A percentile compares a stretch with the other conserved stretches of the same genome.
Evolutionary conservation across 2,797 vertebrate species (phyloP).

Genomic region (Phataginus tricuspis): DNA sequence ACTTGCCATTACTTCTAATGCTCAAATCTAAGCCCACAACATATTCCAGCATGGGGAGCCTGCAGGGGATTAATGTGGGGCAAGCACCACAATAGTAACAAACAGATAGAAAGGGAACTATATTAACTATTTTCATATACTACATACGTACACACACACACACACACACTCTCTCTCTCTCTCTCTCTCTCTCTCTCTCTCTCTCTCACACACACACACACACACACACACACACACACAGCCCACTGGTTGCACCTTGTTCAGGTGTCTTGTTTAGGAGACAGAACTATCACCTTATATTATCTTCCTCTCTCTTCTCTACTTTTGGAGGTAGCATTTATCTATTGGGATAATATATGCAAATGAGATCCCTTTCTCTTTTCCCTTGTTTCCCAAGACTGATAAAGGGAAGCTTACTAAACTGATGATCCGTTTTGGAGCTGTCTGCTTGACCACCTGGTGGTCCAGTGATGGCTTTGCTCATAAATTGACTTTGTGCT

Average conservation of each 20-base stretch:
- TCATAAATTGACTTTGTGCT: not conserved
- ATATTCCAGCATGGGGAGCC: not conserved
- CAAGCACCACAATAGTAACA: not conserved
- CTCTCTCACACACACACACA: not conserved
- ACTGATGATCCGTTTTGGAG: not conserved
- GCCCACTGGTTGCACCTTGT: not conserved
- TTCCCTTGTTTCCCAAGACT: not conserved
- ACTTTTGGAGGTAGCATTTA: not conserved
- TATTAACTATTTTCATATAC: not conserved
- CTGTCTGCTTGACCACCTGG: not conserved
- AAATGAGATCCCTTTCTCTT: not conserved
- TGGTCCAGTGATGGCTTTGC: not conserved
- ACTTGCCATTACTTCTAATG: not conserved
- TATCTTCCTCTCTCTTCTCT: not conserved
- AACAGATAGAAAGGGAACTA: not conserved
- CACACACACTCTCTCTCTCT: not conserved
- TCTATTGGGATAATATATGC: not conserved
- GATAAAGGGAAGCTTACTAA: not conserved
- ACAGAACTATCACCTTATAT: not conserved
- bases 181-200: not conserved
- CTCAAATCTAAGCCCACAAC: not conserved
- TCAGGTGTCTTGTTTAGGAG: not conserved
- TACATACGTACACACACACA: not conserved
- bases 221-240: not conserved
- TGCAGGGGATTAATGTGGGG: not conserved